A percentile compares a stretch with the other conserved stretches of the same genome.
Conservation (phyloP, 2,888 invertebrate genomes). For the Octodonta nipae region DNA sequence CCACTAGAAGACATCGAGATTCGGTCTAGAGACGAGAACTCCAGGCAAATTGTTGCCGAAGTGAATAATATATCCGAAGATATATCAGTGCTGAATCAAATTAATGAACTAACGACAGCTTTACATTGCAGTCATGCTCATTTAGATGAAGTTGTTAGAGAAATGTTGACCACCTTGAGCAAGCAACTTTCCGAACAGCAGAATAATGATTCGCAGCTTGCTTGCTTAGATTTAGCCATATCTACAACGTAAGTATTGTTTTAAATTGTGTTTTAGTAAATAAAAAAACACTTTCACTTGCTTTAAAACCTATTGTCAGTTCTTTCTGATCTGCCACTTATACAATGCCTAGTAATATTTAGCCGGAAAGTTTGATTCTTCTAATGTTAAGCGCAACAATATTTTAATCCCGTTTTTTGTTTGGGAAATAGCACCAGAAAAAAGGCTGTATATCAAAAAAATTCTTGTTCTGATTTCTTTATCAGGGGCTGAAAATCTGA, state of each 20-base stretch:
- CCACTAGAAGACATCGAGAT: conserved; percentile 83
- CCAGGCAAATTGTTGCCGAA: conserved; percentile 69
- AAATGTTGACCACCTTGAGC: conserved; percentile 61
- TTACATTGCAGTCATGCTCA: conserved; percentile 68
- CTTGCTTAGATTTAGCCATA: conserved; percentile 67
- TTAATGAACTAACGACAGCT: conserved; percentile 65
- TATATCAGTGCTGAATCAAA: conserved; percentile 63
- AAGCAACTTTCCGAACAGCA: conserved; percentile 73
- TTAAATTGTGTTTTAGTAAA: too few relatives aligned
- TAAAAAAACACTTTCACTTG: too few relatives aligned
- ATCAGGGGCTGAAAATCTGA: too few relatives aligned
- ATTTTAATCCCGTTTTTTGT: too few relatives aligned
- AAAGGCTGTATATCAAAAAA: too few relatives aligned
- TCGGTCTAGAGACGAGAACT: conserved; percentile 77
- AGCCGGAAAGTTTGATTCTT: too few relatives aligned
- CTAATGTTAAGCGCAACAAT: too few relatives aligned
- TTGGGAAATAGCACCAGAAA: too few relatives aligned
- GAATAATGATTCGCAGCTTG: conserved; percentile 64
- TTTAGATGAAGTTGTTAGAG: conserved; percentile 73
- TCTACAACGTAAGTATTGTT: conserved; percentile 64
- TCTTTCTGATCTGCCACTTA: too few relatives aligned
- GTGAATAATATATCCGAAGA: conserved; percentile 74
- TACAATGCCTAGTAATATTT: too few relatives aligned
- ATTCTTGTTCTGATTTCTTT: too few relatives aligned
- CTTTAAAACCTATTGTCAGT: too few relatives aligned